These are phyloP conservation scores for Eonycteris spelaea DNA, from an alignment of 2,113 vertebrate genomes.

Conservation along the genomic window DNA sequence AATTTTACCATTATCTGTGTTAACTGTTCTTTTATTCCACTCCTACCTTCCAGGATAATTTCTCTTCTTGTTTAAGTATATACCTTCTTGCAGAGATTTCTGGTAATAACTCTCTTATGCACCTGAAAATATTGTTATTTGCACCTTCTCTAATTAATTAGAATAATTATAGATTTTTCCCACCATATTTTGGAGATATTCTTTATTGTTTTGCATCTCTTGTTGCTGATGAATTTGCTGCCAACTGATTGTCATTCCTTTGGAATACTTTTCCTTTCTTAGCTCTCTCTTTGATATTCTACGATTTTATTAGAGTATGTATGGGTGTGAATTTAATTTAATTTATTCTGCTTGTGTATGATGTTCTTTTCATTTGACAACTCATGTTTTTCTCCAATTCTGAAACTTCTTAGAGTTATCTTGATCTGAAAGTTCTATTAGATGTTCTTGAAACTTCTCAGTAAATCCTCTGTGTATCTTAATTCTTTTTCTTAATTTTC, in stretches of 20 bases:
- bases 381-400: neutral
- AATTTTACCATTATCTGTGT: neutral
- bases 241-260: neutral
- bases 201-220: neutral
- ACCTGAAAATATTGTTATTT: neutral
- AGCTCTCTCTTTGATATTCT: neutral
- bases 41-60: neutral
- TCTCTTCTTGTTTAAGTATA: neutral
- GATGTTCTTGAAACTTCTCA: neutral
- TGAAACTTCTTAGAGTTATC: neutral
- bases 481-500: constrained; percentile 14
- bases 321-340: neutral
- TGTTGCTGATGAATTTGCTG: neutral
- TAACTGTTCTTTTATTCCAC: neutral
- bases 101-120: neutral
- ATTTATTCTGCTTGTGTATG: neutral
- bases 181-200: neutral
- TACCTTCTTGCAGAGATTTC: neutral
- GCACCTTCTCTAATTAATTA: neutral
- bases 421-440: neutral
- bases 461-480: neutral
- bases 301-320: neutral
- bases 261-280: neutral
- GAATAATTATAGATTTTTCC: neutral
- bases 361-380: neutral